Percentiles rank a stretch among this genome's conserved stretches.
Evolutionary conservation across 2,797 vertebrate genomes (phyloP).

Genomic region (Sylvilagus floridanus): DNA sequence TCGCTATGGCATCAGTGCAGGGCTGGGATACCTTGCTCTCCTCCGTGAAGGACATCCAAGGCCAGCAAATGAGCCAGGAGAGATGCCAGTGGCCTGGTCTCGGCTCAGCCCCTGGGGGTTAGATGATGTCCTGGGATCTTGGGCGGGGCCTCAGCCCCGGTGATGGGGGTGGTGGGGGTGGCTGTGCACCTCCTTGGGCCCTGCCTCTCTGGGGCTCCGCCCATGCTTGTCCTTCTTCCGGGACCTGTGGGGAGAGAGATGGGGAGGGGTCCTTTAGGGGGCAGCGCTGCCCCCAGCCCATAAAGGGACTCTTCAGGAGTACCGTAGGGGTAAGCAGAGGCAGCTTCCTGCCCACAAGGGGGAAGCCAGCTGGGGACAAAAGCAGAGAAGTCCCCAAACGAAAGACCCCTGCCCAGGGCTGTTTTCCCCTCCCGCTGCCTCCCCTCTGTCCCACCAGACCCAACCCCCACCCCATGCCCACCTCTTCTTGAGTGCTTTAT

Average conservation of each 20-base stretch:
- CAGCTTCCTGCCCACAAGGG: neutral
- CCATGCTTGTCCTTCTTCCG: slow-evolving; percentile 77
- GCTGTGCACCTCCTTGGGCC: slow-evolving; percentile 61
- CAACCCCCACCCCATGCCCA: neutral
- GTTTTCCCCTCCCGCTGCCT: no score
- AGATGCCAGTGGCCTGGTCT: neutral
- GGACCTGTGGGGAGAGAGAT: slow-evolving; percentile 71
- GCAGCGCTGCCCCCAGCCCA: neutral
- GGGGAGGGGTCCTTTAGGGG: neutral
- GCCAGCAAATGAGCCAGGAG: neutral
- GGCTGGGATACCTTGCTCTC: neutral
- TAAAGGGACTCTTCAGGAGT: neutral
- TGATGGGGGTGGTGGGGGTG: neutral
- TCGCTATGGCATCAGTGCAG: slow-evolving; percentile 18
- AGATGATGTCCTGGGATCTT: neutral
- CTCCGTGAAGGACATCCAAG: neutral
- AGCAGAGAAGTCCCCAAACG: neutral
- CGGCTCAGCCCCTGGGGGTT: neutral
- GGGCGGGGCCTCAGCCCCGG: slow-evolving; percentile 53
- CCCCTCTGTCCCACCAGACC: neutral
- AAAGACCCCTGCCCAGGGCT: neutral
- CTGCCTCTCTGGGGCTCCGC: slow-evolving; percentile 15
- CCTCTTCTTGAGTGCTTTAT: slow-evolving; percentile 79
- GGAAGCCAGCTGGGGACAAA: neutral
- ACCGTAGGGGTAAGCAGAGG: no score